These are phyloP conservation scores for Steinernema khuongi DNA, from an alignment of 1,140 invertebrate genomes.

Conservation along the genomic window DNA sequence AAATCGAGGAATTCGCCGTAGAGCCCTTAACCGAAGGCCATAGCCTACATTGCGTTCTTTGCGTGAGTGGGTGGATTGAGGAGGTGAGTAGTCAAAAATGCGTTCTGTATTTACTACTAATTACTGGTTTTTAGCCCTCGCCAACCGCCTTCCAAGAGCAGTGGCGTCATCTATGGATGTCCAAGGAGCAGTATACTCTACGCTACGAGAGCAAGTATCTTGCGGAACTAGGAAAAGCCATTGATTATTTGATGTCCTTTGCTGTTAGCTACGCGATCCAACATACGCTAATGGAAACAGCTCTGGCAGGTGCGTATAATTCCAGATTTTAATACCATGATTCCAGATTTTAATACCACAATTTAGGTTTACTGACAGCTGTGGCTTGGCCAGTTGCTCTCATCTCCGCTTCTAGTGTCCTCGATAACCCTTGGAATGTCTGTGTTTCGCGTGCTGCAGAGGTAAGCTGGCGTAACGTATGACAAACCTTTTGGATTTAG, in stretches of 20 bases:
- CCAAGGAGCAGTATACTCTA: constrained; percentile 69
- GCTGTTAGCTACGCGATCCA: constrained; percentile 69
- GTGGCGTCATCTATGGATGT: constrained; percentile 66
- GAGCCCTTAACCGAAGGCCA: constrained; percentile 58
- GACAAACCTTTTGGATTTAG: constrained; percentile 25
- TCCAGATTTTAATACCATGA: background rate
- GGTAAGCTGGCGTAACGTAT: constrained; percentile 41
- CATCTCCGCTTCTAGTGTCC: constrained; percentile 66
- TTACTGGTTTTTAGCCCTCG: constrained; percentile 26
- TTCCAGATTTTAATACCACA: background rate
- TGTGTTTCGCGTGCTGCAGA: constrained; percentile 67
- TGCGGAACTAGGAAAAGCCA: constrained; percentile 60
- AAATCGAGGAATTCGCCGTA: constrained; percentile 62
- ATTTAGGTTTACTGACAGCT: constrained; percentile 69
- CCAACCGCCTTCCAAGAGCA: constrained; percentile 48
- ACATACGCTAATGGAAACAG: constrained; percentile 71
- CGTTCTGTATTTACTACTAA: background rate
- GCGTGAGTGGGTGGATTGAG: constrained; percentile 55
- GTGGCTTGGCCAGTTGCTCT: constrained; percentile 70
- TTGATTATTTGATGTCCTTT: constrained; percentile 67
- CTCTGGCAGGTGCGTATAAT: constrained; percentile 65
- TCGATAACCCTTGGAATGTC: constrained; percentile 74
- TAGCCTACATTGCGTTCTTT: constrained; percentile 47
- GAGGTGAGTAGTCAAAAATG: constrained; percentile 29
- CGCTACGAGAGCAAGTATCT: constrained; percentile 70